Evolutionary conservation across 2,888 invertebrate species (phyloP).

Genomic region (Sesamia inferens): DNA sequence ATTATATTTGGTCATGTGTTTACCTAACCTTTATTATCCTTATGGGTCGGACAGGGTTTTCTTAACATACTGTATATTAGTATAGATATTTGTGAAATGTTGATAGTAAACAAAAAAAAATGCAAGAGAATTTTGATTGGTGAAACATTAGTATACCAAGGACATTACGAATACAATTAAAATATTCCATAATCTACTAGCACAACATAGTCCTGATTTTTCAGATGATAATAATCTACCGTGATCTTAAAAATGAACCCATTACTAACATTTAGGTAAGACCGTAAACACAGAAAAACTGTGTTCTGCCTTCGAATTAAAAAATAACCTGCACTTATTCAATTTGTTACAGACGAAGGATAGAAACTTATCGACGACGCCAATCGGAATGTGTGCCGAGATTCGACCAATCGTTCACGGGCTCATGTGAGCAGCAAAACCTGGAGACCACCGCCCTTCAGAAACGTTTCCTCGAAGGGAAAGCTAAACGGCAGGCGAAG

Average conservation of each 20-base stretch:
- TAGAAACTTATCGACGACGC: constrained; percentile 96
- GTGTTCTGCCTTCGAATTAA: background rate
- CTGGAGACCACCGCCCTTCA: constrained; percentile 96
- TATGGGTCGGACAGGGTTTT: too few species aligned
- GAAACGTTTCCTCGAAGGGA: constrained; percentile 97
- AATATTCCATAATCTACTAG: too few species aligned
- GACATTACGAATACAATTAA: background rate
- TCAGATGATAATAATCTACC: background rate
- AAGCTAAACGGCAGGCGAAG: constrained; percentile 96
- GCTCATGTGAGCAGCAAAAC: constrained; percentile 96
- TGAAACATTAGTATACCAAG: background rate
- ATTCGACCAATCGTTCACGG: constrained; percentile 96
- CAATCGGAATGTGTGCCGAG: constrained; percentile 96
- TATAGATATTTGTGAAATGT: too few species aligned
- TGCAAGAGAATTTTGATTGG: too few species aligned
- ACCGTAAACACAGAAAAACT: background rate
- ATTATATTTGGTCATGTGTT: too few species aligned
- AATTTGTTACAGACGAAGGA: constrained; percentile 91
- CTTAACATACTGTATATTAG: too few species aligned
- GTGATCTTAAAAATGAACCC: background rate
- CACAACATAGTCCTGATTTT: background rate
- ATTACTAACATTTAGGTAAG: background rate
- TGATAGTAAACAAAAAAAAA: too few species aligned
- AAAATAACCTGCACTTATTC: constrained; percentile 17
- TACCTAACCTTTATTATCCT: too few species aligned